Percentiles rank a stretch among this genome's conserved stretches.
Evolutionary conservation across 2,797 vertebrate genomes (phyloP).

Genomic region (Cryptoblepharus egeriae): DNA sequence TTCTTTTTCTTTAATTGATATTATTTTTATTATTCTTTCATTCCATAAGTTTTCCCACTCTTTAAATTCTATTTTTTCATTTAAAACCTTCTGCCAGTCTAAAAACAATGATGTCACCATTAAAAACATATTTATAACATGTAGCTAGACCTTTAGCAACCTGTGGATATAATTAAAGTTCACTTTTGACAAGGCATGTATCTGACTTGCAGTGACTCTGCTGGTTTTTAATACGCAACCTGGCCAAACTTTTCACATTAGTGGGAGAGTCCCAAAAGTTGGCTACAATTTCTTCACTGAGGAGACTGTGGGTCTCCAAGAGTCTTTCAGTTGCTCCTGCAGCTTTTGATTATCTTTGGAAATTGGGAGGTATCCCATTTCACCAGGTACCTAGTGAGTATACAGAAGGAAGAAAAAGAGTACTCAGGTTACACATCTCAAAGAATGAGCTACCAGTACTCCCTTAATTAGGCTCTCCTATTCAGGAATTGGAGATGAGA

Average conservation of each 20-base stretch:
- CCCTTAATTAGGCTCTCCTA: background rate
- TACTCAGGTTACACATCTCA: background rate
- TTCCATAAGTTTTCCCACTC: too few species aligned
- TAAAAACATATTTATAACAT: too few species aligned
- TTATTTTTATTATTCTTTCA: too few species aligned
- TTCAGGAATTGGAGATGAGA: too few species aligned
- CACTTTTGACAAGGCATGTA: background rate
- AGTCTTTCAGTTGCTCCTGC: background rate
- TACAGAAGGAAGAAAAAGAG: conserved; percentile 1
- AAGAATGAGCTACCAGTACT: background rate
- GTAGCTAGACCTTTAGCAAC: background rate
- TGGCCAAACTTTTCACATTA: background rate
- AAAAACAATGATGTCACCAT: too few species aligned
- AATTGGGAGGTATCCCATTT: background rate
- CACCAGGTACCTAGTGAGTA: background rate
- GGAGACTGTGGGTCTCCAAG: background rate
- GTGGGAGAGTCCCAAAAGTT: background rate
- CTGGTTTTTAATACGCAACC: background rate
- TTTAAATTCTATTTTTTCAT: too few species aligned
- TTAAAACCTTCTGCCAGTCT: too few species aligned
- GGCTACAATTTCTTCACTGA: background rate
- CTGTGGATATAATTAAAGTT: background rate
- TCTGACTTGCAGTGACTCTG: background rate
- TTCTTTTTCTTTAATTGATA: too few species aligned
- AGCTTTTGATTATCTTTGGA: background rate